Evolutionary conservation across 2,888 invertebrate genomes (phyloP).

Genomic region (Atethmia centrago): DNA sequence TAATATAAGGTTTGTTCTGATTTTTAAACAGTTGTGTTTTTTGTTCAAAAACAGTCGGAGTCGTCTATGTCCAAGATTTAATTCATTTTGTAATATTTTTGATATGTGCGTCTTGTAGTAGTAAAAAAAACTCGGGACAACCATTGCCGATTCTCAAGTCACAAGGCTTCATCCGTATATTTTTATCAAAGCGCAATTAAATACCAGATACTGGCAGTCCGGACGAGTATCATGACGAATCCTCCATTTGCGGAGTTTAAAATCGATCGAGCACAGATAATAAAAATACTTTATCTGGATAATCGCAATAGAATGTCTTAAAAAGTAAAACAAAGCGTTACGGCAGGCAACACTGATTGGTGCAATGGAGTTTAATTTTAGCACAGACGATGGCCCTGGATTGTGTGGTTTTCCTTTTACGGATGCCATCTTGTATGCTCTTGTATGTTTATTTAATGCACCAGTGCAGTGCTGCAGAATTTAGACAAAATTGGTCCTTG

Average conservation of each 20-base stretch:
- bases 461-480: conserved; percentile 9
- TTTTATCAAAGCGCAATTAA: conserved; percentile 34
- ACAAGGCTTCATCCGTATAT: conserved; percentile 5
- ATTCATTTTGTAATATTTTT: background rate
- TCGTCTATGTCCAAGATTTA: background rate
- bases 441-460: conserved; percentile 52
- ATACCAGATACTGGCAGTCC: conserved; percentile 5
- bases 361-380: conserved; percentile 77
- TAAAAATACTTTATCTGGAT: conserved; percentile 57
- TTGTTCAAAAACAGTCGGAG: background rate
- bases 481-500: conserved; percentile 11
- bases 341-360: conserved; percentile 73
- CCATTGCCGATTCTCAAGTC: conserved; percentile 5
- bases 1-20: background rate
- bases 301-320: conserved; percentile 65
- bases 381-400: conserved; percentile 68
- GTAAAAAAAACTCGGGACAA: background rate
- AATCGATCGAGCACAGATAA: conserved; percentile 50
- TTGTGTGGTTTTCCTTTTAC: conserved; percentile 73
- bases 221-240: conserved; percentile 48
- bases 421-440: conserved; percentile 59
- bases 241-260: conserved; percentile 41
- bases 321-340: conserved; percentile 60
- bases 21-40: background rate
- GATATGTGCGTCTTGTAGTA: background rate